Evolutionary conservation across 2,888 invertebrate genomes (phyloP), one percentile per base, ranked within the genome.

Genomic region (Brenthis daphne): DNA sequence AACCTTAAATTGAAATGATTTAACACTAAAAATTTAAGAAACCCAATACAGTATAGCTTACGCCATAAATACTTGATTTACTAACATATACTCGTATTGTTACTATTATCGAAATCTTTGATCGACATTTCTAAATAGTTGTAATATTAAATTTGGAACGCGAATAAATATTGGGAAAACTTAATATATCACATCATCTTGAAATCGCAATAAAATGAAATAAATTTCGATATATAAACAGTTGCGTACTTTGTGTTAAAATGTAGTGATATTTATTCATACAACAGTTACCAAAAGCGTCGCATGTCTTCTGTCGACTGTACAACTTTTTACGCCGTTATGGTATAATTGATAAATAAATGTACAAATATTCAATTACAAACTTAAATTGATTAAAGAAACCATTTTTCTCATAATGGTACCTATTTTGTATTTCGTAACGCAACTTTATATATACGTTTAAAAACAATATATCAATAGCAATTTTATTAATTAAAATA

Each of bases 61-160:
- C 14, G 13, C 58, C 8, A n/a, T 24, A 37, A 29, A 33, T 2
- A 13, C 16, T 54, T 54, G 43, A 60, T 48, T 53, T 54, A 60
- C n/a, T 53, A 47, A 55, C 48, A 6, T 20, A 65, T 1, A 16
- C 16, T 16, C 16, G 16, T 16, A 37, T 12, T 57, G 51, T 65
- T 24, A 51, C 16, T 14, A n/a, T 60, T 64, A 37, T 48, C 29
- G 56, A 37, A 58, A 68, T 68, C 29, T 56, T 11, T 29, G 16
- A 64, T 64, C 50, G 55, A 16, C 24, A 58, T 66, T 71, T 29
- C 61, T 54, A 57, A 70, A 70, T 47, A 66, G 33, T n/a, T 64
- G 58, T 65, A 60, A 65, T 33, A 60, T 69, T 69, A 47, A 12
- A 63, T 65, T 63, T 61, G 50, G 65, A 72, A 60, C 67, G 57